Conservation (phyloP, 2,797 vertebrate species). For the Cryptoprocta ferox region DNA sequence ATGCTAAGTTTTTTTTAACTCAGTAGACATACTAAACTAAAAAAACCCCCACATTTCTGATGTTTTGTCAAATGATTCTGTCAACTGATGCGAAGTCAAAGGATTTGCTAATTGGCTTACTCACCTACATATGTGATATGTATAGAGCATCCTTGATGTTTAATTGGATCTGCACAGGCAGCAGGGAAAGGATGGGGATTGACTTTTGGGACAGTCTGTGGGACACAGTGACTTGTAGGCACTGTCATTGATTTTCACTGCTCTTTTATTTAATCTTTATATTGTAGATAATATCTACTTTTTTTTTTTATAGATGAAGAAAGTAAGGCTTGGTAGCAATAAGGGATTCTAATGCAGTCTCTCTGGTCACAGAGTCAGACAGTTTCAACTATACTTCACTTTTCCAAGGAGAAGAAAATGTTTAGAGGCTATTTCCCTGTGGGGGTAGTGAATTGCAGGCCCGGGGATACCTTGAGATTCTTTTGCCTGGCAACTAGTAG, state of each 20-base stretch:
- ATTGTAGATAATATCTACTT: not conserved
- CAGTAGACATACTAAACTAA: not conserved
- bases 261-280: not conserved
- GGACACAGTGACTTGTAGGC: not conserved
- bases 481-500: conserved; percentile 36
- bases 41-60: not conserved
- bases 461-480: conserved; percentile 30
- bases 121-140: not conserved
- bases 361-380: not conserved
- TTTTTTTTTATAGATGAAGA: not conserved
- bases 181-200: not conserved
- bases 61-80: conserved; percentile 18
- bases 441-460: conserved; percentile 29
- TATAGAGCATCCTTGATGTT: not conserved
- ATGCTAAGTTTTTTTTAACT: not conserved
- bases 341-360: not conserved
- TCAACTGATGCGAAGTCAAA: not conserved
- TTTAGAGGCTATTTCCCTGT: conserved; percentile 29
- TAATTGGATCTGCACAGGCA: not conserved
- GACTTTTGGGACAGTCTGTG: not conserved
- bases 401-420: conserved; percentile 52
- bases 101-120: not conserved
- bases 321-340: not conserved
- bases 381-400: not conserved
- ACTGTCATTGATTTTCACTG: not conserved